A percentile compares a stretch with the other conserved stretches of the same genome.
phyloP scores from a whole-genome alignment of 2,113 vertebrate genomes.

The Sterrhoptilus dennistouni region DNA sequence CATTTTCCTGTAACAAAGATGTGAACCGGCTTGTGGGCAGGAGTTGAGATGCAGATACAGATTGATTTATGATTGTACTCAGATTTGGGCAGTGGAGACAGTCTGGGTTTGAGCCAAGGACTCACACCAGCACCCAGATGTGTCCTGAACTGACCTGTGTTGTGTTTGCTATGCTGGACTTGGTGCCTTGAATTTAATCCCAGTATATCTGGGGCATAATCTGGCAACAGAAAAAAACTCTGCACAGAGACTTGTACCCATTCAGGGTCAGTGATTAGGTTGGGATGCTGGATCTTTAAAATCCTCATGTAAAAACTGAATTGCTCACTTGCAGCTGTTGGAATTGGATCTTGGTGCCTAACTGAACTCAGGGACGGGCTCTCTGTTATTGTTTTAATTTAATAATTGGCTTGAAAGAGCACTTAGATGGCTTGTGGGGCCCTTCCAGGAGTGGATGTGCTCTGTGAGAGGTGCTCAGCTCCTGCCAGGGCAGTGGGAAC shows the following conservation, averaged over 20 bases:
- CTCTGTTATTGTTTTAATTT: background rate
- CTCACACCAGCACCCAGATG: background rate
- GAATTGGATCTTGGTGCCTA: background rate
- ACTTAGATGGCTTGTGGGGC: background rate
- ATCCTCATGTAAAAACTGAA: background rate
- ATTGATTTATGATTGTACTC: background rate
- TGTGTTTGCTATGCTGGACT: background rate
- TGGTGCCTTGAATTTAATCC: background rate
- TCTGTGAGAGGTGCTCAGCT: background rate
- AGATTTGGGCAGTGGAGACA: background rate
- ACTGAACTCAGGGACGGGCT: background rate
- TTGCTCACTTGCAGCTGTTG: background rate
- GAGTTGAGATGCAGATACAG: background rate
- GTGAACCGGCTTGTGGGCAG: background rate
- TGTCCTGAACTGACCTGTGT: background rate
- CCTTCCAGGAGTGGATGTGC: background rate
- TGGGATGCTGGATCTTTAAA: background rate
- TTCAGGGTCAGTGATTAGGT: background rate
- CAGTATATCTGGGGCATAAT: background rate
- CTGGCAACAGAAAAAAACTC: background rate
- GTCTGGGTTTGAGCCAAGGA: background rate
- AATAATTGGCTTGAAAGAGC: background rate
- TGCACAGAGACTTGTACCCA: background rate
- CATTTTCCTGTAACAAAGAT: background rate
- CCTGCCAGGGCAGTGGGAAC: background rate